Evolutionary conservation across 2,113 vertebrate species (phyloP), one percentile per base, ranked within the genome.

Genomic region (Scortum barcoo): DNA sequence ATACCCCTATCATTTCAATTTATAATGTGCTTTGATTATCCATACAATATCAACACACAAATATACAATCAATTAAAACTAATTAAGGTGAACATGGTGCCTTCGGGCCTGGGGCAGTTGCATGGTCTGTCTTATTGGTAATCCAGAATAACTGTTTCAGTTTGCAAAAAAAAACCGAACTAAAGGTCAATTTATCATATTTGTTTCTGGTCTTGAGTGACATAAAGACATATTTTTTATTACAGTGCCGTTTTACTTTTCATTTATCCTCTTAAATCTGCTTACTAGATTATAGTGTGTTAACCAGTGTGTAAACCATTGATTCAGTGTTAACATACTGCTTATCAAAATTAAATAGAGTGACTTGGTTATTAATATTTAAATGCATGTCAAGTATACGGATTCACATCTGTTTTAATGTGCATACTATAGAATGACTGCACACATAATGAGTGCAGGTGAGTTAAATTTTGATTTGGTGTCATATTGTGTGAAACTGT

Each of bases 381-480:
- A 46, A 56, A 6, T 58, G 7, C 30, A 58, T 2, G 2, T 19
- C 0, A 1, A 26, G 19, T 33, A 14, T 10, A 22, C 12, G 58
- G 38, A 38, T 57, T 4, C 20, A 48, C 19, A 68, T 24, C n/a
- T 65, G 16, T 53, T 8, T 48, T 19, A 36, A 12, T 16, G 46
- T 33, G 1, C 22, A 62, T 26, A 20, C 50, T 54, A 9, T 38
- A 73, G 3, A 51, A 24, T 16, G 26, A 26, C 10, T 51, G 50
- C 36, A 53, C 46, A 63, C 48, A 8, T 65, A 63, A 26, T 36
- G 40, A 84, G 8, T 12, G 44, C 62, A n/a, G 38, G 16, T 11
- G 0, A 56, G 24, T 88, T 38, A 7, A 80, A 56, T 16, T 60
- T 63, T 50, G 2, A 72, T 78, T 46, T 57, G 14, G 12, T 66